Base-by-base conservation (phyloP, 2,797 vertebrate genomes). In the Gallinago stenura region DNA sequence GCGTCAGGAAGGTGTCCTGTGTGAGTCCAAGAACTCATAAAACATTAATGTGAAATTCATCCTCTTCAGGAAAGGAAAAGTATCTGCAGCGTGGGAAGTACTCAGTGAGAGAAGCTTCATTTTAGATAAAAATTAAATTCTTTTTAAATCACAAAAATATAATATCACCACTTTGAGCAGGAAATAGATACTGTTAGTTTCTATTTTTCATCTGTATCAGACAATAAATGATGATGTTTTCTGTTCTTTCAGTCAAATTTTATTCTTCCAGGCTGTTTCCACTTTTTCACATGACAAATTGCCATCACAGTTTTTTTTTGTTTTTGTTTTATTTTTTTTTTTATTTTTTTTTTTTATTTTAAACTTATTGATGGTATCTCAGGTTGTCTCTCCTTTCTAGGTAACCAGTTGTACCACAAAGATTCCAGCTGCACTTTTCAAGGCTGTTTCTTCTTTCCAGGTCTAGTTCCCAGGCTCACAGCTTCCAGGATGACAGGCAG, bases 301-400 rank as follows among this genome's bases (percentile, higher is more conserved):
- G 5, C 19, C 13, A 12, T 45, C 60, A 17, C 7, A 50, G 19
- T 37, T n/a, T 31, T 50, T 10, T 37, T 37, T 37, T 10, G 33
- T 9, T 35, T 35, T 35, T 35, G 9, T 30, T n/a, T n/a, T n/a
- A n/a, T n/a, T 66, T 41, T 56, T 6, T 1, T 35, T 7, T 35
- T 35, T 35, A 3, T 9, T 35, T 35, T 35, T 35, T 35, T 30
- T 66, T 41, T 56, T 6, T 0, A 21, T 7, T 91, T 72, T 33
- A 33, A 0, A 0, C 7, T 65, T 73, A 24, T 4, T 0, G 4
- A 3, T n/a, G 9, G 9, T 75, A 28, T 41, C 7, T 69, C 39
- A 66, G 8, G 2, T 15, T 75, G 3, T 50, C 2, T 31, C 12
- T 8, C 2, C 0, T 71, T 84, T 75, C 39, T 87, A 62, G 28